Conservation (phyloP, 2,888 invertebrate genomes). For the Hetaerina titia region DNA sequence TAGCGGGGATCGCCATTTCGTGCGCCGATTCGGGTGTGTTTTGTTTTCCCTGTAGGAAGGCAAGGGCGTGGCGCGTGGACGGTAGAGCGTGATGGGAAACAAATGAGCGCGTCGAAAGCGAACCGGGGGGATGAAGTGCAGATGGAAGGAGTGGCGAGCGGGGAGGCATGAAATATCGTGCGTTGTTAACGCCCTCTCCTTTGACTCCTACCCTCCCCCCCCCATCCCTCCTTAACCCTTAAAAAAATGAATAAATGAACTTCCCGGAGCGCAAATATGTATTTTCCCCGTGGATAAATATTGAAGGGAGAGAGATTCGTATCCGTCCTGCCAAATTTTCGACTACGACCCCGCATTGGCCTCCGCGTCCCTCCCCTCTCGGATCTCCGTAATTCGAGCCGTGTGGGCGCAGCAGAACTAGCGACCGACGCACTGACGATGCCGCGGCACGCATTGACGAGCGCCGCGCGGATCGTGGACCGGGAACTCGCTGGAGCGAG, state of each 20-base stretch:
- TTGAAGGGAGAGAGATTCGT: too few relatives aligned
- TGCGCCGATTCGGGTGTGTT: neutral
- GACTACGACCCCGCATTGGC: too few relatives aligned
- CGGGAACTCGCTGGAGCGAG: too few relatives aligned
- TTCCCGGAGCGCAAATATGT: neutral
- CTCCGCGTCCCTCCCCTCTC: too few relatives aligned
- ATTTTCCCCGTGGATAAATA: neutral
- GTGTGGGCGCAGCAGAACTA: too few relatives aligned
- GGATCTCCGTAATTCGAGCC: too few relatives aligned
- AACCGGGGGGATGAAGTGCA: neutral
- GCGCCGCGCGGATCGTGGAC: too few relatives aligned
- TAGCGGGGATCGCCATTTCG: neutral
- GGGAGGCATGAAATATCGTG: neutral
- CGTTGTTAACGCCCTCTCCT: neutral
- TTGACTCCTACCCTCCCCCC: too few relatives aligned
- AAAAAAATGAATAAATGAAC: neutral
- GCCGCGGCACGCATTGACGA: too few relatives aligned
- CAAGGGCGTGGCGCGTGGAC: neutral
- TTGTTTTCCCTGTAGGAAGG: neutral
- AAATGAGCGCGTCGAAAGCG: neutral
- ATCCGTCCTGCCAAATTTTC: too few relatives aligned
- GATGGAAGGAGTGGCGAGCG: neutral
- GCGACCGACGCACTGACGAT: too few relatives aligned
- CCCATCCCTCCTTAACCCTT: neutral
- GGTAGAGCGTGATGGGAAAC: neutral